Evolutionary conservation across 2,888 invertebrate species (phyloP), one percentile per base, ranked within the genome.

Genomic region (Opisthograptis luteolata): DNA sequence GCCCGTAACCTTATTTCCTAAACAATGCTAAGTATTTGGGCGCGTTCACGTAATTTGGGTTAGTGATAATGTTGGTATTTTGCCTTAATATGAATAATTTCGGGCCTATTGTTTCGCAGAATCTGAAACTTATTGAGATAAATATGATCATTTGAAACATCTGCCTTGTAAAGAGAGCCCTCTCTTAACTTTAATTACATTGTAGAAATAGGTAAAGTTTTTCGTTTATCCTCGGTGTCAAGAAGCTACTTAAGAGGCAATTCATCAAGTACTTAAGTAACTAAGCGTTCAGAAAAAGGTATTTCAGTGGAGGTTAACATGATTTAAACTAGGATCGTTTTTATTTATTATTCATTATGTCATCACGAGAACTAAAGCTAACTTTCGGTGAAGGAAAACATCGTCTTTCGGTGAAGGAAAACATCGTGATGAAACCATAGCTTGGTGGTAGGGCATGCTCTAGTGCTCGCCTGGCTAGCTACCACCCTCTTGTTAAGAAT

Each of bases 61-160:
- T 9, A 42, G 15, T 7, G 9, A 19, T 31, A 31, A n/a, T n/a
- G n/a, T 3, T 15, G 10, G 32, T 19, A 32, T 19, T 32, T 15
- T 10, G 19, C 10, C n/a, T 15, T 25, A 15, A 6, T 8, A 7
- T 1, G 25, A 32, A 24, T 22, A 30, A 22, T 42, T 32, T 25
- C n/a, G 10, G 25, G 42, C 5, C 22, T 30, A 40, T 41, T 41
- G n/a, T 31, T 30, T 25, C 32, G 10, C 24, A 17, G 10, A 32
- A 25, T 42, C 32, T 42, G 32, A n/a, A 5, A 24, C 5, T 12
- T 32, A 42, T 42, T 35, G 35, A 12, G 13, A 20, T 22, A 35
- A 37, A 25, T 43, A 43, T 9, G 3, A 35, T 27, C 12, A 10
- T 27, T 43, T 35, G 1, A 15, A 17, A 25, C 25, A 42, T 24